These are phyloP conservation scores for Triops cancriformis DNA, from an alignment of 1,140 invertebrate species.

Conservation along the genomic window DNA sequence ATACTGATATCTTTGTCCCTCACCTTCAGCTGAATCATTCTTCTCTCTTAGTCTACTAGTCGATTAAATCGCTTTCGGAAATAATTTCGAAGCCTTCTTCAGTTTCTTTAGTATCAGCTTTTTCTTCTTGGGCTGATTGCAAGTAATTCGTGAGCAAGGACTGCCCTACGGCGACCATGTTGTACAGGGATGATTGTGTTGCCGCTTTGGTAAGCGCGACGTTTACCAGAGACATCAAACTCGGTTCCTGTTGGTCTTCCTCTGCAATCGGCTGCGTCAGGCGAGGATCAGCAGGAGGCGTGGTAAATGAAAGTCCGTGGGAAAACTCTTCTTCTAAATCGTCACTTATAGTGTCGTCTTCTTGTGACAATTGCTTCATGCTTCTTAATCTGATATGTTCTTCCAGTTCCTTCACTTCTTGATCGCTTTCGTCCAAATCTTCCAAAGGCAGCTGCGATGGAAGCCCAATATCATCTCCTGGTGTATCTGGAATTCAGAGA, in stretches of 20 bases:
- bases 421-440: background rate
- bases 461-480: background rate
- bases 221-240: background rate
- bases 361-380: background rate
- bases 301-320: background rate
- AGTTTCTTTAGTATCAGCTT: background rate
- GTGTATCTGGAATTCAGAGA: background rate
- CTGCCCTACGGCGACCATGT: background rate
- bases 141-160: background rate
- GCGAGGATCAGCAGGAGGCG: background rate
- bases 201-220: background rate
- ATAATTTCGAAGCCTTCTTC: constrained; percentile 2
- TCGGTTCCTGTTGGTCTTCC: background rate
- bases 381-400: background rate
- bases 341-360: background rate
- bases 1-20: background rate
- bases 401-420: background rate
- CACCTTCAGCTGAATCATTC: too few species aligned
- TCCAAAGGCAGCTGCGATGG: background rate
- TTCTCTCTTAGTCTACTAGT: background rate
- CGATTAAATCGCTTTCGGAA: background rate
- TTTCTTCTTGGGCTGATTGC: background rate
- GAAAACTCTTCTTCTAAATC: background rate
- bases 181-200: background rate
- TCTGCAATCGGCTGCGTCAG: background rate